Evolutionary conservation across 2,888 invertebrate species (phyloP), one percentile per base, ranked within the genome.

Genomic region (Acronicta aceris): DNA sequence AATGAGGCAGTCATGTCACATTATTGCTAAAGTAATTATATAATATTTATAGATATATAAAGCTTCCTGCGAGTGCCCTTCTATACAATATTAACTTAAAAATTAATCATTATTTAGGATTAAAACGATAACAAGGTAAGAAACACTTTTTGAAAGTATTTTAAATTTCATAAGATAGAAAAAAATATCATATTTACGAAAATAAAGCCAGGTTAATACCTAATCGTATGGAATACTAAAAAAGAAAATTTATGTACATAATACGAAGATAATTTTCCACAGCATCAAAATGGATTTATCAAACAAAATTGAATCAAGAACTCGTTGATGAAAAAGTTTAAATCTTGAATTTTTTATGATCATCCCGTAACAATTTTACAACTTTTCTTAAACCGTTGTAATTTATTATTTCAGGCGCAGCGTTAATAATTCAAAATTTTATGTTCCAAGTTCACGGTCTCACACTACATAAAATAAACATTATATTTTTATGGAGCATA

Each of bases 281-380:
- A 12, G 48, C 41, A 45, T 40, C 16, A 33, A 47, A 59, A 59
- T 52, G 38, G 59, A 60, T 71, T 59, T 71, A 71, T 54, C 49
- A 65, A 51, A 65, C 55, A 46, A 60, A 65, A 71, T 71, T 47
- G 60, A 58, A 71, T 75, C 47, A 59, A 58, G 53, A 74, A 72
- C 58, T 64, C 56, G 46, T 54, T 50, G 60, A 57, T 71, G 61
- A 53, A 75, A 65, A 75, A 77, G 56, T 70, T 74, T 47, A 16
- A 52, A n/a, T 50, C 66, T 65, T 68, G 69, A 76, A 72, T 74
- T 73, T 47, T 81, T 79, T 72, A 76, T 67, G 66, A 48, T 52
- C 50, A 67, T 63, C 65, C 65, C 55, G 58, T 65, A 70, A 38
- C 25, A 68, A 53, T 72, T 70, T 79, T 74, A 71, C 56, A 60